Base-by-base conservation (phyloP, 2,888 invertebrate genomes). In the Leptopilina drosophilae region DNA sequence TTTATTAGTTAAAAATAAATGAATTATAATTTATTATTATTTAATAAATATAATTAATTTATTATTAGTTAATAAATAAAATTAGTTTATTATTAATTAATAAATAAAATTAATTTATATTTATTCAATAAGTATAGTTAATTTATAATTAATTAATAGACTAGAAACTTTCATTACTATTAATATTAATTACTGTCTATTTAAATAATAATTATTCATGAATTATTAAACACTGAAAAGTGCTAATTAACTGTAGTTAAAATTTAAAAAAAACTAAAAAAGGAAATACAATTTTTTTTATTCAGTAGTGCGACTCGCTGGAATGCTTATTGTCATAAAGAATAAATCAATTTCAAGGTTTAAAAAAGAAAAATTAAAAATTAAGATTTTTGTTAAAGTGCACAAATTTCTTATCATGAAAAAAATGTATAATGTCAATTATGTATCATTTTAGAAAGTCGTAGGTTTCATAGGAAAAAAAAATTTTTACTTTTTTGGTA, bases 281-380 rank as follows among this genome's bases (percentile, higher is more conserved):
- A 42, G 8, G n/a, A 40, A 14, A 42, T 7, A 49, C 15, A 62
- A 15, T 62, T 62, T 49, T 49, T 20, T 12, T 49, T 7, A 53
- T 9, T 73, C 53, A 73, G 56, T 73, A 59, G 73, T 59, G 40
- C 73, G 56, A 73, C 73, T 56, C 56, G 1, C 40, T 56, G 56
- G 20, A 53, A 59, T 59, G 9, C n/a, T 73, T 53, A 56, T 33
- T 59, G 14, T 73, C 56, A 33, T 73, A n/a, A 56, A 20, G 49
- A 49, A 49, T 49, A 26, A 56, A 73, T 53, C 40, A 56, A 20
- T 15, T 15, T 15, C 20, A 20, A 69, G 49, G 53, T 53, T 42
- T 42, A 5, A 69, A 26, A 53, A 53, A 33, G 33, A 33, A 33
- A 20, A 33, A 33, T 59, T 26, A n/a, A 56, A 26, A 53, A 9